phyloP scores from a whole-genome alignment of 2,113 vertebrate species.

The Orcinus orca region DNA sequence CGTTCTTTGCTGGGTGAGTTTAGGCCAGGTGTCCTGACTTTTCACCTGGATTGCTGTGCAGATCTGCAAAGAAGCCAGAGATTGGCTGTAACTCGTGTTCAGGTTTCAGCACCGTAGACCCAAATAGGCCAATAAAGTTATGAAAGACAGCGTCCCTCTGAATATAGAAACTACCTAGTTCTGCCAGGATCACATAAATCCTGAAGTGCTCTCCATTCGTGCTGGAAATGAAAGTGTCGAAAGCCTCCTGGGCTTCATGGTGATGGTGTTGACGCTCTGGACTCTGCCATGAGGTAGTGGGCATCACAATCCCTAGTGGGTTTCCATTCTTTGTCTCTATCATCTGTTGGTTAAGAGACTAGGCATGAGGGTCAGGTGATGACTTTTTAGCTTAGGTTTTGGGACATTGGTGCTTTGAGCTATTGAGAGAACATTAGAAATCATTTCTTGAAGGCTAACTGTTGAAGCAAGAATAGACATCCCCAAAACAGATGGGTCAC shows the following conservation, averaged over 20 bases:
- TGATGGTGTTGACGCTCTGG: neutral
- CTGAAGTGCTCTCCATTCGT: neutral
- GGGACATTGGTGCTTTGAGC: neutral
- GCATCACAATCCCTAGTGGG: neutral
- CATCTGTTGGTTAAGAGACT: neutral
- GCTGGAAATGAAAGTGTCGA: neutral
- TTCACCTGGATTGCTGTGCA: neutral
- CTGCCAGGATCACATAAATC: neutral
- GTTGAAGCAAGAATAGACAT: neutral
- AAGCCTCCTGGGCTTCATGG: neutral
- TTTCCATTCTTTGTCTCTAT: neutral
- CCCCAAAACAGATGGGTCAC: neutral
- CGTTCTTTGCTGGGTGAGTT: neutral
- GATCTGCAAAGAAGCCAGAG: neutral
- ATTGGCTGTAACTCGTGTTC: neutral
- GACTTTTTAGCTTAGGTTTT: neutral
- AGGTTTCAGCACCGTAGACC: neutral
- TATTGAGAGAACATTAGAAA: neutral
- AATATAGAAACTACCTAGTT: neutral
- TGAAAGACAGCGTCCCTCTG: neutral
- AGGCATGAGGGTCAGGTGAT: neutral
- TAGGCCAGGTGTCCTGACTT: neutral
- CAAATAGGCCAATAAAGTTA: neutral
- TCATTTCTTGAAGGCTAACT: neutral
- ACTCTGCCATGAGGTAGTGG: neutral